These are phyloP conservation scores for Poecilia picta DNA, from an alignment of 2,797 vertebrate genomes.

Conservation along the genomic window DNA sequence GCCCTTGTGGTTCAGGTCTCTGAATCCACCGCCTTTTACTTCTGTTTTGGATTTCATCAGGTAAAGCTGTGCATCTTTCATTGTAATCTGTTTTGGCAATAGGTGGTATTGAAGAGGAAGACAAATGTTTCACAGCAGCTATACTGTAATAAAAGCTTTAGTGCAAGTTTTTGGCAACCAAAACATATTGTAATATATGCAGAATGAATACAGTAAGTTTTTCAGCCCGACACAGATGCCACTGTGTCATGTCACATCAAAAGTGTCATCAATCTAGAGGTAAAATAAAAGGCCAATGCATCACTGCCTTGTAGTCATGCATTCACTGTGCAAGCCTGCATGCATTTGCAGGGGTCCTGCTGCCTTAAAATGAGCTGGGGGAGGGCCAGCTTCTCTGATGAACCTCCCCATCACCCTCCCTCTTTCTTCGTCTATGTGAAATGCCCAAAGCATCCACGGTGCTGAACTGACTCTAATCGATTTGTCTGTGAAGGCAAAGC, in stretches of 20 bases:
- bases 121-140: neutral
- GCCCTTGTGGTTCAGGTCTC: no score
- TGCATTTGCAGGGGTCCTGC: constrained; percentile 60
- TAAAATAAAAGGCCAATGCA: constrained; percentile 37
- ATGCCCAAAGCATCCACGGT: constrained; percentile 86
- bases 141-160: neutral
- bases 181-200: neutral
- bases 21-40: neutral
- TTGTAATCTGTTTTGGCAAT: neutral
- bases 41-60: neutral
- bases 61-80: neutral
- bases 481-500: constrained; percentile 94
- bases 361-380: constrained; percentile 69
- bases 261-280: constrained; percentile 12
- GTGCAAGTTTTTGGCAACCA: neutral
- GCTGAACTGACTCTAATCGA: constrained; percentile 97
- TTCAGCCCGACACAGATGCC: constrained; percentile 15
- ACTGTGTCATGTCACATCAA: constrained; percentile 14
- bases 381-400: constrained; percentile 44
- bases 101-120: neutral
- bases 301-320: constrained; percentile 16
- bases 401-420: constrained; percentile 20
- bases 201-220: neutral
- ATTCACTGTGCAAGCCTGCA: constrained; percentile 30
- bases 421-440: constrained; percentile 88